Percentiles rank a stretch among this genome's conserved stretches.
These are phyloP conservation scores for Drosophila prostipennis DNA, from an alignment of 2,888 invertebrate genomes.

Conservation along the genomic window DNA sequence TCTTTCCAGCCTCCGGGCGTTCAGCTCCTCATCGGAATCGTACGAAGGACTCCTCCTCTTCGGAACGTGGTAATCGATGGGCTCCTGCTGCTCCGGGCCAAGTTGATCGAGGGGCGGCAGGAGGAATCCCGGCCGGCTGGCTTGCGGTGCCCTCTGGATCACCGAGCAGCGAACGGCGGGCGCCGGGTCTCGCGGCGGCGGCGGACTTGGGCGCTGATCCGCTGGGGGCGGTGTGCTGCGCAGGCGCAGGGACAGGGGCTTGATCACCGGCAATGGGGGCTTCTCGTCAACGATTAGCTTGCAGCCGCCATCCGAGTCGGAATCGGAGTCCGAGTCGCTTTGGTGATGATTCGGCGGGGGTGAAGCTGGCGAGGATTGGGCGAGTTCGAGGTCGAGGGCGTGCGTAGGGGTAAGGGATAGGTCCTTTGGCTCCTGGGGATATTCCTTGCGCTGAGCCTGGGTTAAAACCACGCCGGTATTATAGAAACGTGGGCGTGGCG, in stretches of 20 bases:
- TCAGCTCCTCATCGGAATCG: slow-evolving; percentile 81
- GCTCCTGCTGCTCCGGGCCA: slow-evolving; percentile 92
- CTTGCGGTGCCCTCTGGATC: slow-evolving; percentile 90
- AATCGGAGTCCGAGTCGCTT: slow-evolving; percentile 30
- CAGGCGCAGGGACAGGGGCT: slow-evolving; percentile 86
- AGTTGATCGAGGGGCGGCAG: slow-evolving; percentile 78
- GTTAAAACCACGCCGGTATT: slow-evolving; percentile 93
- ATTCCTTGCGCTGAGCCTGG: slow-evolving; percentile 92
- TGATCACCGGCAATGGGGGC: slow-evolving; percentile 87
- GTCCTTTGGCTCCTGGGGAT: slow-evolving; percentile 84
- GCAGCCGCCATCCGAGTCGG: slow-evolving; percentile 85
- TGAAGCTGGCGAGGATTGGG: slow-evolving; percentile 7
- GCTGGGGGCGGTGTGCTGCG: slow-evolving; percentile 85
- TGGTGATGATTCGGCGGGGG: background rate
- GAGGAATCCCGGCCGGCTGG: slow-evolving; percentile 84
- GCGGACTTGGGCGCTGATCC: slow-evolving; percentile 85
- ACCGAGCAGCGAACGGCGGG: slow-evolving; percentile 91
- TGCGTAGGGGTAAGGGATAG: slow-evolving; percentile 1
- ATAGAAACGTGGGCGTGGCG: slow-evolving; percentile 87
- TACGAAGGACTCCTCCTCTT: slow-evolving; percentile 87
- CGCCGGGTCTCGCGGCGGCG: slow-evolving; percentile 86
- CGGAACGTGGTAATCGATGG: slow-evolving; percentile 94
- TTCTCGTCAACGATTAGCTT: slow-evolving; percentile 88
- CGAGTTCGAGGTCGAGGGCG: background rate
- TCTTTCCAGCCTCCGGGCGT: slow-evolving; percentile 81